Conservation (phyloP, 1,140 invertebrate genomes). For the Rhopalosiphum padi region DNA sequence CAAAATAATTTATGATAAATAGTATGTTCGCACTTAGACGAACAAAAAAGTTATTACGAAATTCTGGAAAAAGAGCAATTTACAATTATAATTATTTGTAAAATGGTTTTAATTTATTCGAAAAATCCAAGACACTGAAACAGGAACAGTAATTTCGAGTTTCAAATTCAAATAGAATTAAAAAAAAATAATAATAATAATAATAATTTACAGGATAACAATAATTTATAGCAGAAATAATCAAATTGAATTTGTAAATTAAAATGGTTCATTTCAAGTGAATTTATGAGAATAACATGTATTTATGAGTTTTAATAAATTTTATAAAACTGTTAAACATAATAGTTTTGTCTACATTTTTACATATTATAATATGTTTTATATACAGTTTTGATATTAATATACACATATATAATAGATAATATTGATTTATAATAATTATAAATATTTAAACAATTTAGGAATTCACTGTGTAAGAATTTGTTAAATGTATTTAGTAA, state of each 20-base stretch:
- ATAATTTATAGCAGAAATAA: not conserved
- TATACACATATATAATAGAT: not conserved
- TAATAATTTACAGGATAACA: not conserved
- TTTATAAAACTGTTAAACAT: not conserved
- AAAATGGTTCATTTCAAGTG: not conserved
- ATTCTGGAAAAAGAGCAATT: not conserved
- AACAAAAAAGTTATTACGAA: constrained; percentile 10
- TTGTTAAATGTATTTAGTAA: not conserved
- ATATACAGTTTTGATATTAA: not conserved
- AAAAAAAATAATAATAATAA: not conserved
- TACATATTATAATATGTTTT: not conserved
- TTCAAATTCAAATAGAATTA: not conserved
- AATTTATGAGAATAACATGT: not conserved
- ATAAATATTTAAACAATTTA: not conserved
- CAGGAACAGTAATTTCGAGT: not conserved
- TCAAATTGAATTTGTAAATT: not conserved
- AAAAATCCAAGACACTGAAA: not conserved
- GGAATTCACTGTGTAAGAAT: not conserved
- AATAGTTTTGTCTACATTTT: not conserved
- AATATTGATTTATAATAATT: not conserved
- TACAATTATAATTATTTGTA: constrained; percentile 13
- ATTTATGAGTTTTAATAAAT: not conserved
- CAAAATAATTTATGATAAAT: constrained; percentile 28
- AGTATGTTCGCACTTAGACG: constrained; percentile 20
- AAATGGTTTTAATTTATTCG: constrained; percentile 13